Evolutionary conservation across 2,113 vertebrate genomes (phyloP), one percentile per base, ranked within the genome.

Genomic region (Phycodurus eques): DNA sequence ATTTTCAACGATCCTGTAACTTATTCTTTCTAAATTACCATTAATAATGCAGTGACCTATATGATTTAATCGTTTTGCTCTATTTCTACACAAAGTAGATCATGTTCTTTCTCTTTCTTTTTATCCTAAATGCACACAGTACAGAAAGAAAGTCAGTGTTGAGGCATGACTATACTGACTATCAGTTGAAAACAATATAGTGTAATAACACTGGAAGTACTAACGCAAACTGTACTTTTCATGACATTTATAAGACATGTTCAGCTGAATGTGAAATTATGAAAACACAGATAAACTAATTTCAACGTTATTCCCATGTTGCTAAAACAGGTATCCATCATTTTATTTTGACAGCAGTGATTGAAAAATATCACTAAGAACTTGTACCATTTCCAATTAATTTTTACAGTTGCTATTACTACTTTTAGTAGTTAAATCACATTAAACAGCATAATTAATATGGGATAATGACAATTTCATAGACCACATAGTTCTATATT

Each of bases 31-130:
- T 81, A 84, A 83, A 87, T 88, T 82, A 85, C 90, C 90, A 90
- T 89, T 90, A 92, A 91, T 93, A 91, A 92, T 92, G 89, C 80
- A 86, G 76, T 91, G 92, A 93, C 93, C 93, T 90, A 92, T 92
- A 89, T 87, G 84, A 84, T 87, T 89, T 74, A 79, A 89, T 89
- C 74, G 83, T 85, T 86, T 82, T 93, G 91, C 91, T 91, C 93
- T 83, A 93, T 90, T 92, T 92, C 81, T 75, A 81, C 82, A 71
- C 83, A 87, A 93, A 91, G 85, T 91, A 92, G 89, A 85, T 79
- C 91, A 89, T 71, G 81, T 77, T 88, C 85, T 85, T 87, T 72
- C 90, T 91, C 82, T 77, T 83, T 70, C 81, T 76, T 82, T 77
- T 84, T 70, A 81, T 77, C 44, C 68, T 78, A 74, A 81, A 78